Base-by-base conservation (phyloP, 2,888 invertebrate genomes). In the Prenolepis imparis region DNA sequence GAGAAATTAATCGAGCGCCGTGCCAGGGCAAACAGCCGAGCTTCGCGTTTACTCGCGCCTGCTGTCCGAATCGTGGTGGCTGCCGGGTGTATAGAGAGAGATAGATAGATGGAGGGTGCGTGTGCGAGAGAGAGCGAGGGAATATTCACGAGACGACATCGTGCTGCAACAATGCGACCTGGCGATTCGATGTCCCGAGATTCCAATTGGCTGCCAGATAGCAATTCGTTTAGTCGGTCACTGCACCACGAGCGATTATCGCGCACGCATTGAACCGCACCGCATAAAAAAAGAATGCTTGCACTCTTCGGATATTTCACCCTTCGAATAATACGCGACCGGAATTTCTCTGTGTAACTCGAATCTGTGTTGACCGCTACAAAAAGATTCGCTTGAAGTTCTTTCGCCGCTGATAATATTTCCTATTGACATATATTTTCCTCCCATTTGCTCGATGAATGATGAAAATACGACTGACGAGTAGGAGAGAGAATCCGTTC, bases 1-100 rank as follows among this genome's bases (percentile, higher is more conserved):
- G 89, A 88, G 89, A 89, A 89, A 89, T 89, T 89, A 89, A 89
- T 89, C 87, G 89, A 82, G 87, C 87, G 83, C 86, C 85, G 57
- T 64, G 70, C 78, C 66, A 84, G 36, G 82, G 84, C 86, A 89
- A 89, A 89, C 85, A 87, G 87, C 83, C 78, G 55, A 52, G 67
- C 72, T 74, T 83, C 86, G 87, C 88, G 84, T 88, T 88, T 88
- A 81, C 87, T 84, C 83, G 75, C 73, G 75, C 68, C 67, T 78
- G 66, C 67, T 55, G 67, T 39, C 52, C 74, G 67, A 77, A 77
- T 67, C 77, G 39, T 67, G 77, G 67, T 77, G 39, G 67, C 52
- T 67, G 77, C 39, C 55, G 39, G 66, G 8, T 2, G 12, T 11
- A 32, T 1, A 70, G 57, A 57, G 28, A 41, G n/a, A 55, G 0